Conservation (phyloP, 2,888 invertebrate species). For the Melinaea menophilus region DNA sequence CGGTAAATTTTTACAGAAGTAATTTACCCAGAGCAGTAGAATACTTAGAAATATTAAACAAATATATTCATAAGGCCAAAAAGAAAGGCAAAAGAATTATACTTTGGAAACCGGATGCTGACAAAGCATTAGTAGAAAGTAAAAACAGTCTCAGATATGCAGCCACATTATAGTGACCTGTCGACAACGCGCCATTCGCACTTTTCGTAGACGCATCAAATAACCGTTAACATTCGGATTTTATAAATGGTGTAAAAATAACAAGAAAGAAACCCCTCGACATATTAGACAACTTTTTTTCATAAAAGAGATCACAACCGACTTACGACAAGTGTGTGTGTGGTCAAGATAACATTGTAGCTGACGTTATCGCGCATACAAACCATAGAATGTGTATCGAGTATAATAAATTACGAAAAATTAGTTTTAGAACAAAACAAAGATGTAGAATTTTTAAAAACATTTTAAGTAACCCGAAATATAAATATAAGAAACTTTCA, state of each 20-base stretch:
- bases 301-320: not conserved
- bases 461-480: not conserved
- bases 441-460: not conserved
- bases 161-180: conserved; percentile 8
- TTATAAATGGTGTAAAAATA: not conserved
- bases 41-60: conserved; percentile 11
- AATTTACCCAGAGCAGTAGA: conserved; percentile 7
- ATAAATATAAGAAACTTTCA: not conserved
- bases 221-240: not conserved
- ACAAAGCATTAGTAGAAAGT: conserved; percentile 6
- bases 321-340: not conserved
- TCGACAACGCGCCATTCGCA: conserved; percentile 9
- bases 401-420: not conserved
- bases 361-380: not conserved
- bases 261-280: not conserved
- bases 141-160: conserved; percentile 10
- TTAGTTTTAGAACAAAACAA: not conserved
- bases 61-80: conserved; percentile 6
- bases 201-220: conserved; percentile 12
- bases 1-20: not conserved
- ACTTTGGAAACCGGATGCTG: conserved; percentile 9
- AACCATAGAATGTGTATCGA: not conserved
- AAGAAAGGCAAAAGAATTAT: conserved; percentile 8
- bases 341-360: not conserved
- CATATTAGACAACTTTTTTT: not conserved